Conservation (phyloP, 2,797 vertebrate species). For the Peromyscus melanophrys region DNA sequence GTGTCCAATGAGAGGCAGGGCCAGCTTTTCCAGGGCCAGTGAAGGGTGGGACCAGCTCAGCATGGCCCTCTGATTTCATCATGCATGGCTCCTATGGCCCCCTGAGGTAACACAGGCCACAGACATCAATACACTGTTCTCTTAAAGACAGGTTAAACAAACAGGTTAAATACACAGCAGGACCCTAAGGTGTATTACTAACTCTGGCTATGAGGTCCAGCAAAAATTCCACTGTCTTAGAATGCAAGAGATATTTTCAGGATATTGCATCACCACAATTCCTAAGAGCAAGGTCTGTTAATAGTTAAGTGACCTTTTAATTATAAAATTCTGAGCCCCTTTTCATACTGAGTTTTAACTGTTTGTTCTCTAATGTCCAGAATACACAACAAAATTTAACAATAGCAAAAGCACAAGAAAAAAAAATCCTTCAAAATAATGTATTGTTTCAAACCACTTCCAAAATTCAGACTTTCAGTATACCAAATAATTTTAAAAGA, state of each 20-base stretch:
- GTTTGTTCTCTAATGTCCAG: background rate
- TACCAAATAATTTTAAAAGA: background rate
- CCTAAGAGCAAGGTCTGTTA: background rate
- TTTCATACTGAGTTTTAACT: background rate
- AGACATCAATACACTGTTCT: background rate
- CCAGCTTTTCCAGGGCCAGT: background rate
- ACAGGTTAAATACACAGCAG: background rate
- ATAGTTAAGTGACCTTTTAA: conserved; percentile 5
- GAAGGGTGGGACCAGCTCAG: background rate
- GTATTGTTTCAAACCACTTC: background rate
- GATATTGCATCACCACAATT: background rate
- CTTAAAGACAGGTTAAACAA: background rate
- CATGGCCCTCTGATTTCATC: background rate
- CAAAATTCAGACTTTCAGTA: background rate
- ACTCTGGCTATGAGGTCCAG: background rate
- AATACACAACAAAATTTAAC: conserved; percentile 24
- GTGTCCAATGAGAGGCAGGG: background rate
- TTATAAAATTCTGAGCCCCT: background rate
- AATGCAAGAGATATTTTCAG: background rate
- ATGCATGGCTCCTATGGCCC: background rate
- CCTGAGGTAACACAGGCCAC: background rate
- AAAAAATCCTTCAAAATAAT: background rate
- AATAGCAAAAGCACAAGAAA: background rate
- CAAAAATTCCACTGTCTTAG: background rate
- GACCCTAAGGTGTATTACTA: background rate